These are phyloP conservation scores for Hyposoter didymator DNA, from an alignment of 2,888 invertebrate genomes.

Conservation along the genomic window DNA sequence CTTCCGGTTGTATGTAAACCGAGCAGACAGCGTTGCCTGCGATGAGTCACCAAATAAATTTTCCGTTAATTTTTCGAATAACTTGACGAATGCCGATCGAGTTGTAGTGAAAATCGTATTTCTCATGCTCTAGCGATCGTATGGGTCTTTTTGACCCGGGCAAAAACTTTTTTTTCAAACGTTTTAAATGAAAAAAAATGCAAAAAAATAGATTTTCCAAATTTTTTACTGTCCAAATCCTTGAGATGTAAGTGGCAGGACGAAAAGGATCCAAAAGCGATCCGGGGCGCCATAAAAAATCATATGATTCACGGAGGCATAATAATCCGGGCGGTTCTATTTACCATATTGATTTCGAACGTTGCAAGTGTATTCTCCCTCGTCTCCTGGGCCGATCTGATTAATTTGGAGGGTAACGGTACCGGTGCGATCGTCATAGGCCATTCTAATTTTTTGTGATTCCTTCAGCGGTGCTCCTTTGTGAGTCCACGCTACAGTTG, in stretches of 20 bases:
- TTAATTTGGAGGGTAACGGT: slow-evolving; percentile 96
- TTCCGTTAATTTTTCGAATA: neutral
- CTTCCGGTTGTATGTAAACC: slow-evolving; percentile 96
- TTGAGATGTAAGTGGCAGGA: too few relatives aligned
- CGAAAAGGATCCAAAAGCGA: too few relatives aligned
- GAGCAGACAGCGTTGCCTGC: slow-evolving; percentile 96
- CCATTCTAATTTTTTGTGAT: slow-evolving; percentile 95
- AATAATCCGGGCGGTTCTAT: too few relatives aligned
- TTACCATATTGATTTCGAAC: slow-evolving; percentile 95
- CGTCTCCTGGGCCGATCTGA: slow-evolving; percentile 97
- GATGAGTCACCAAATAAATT: neutral
- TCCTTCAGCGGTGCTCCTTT: slow-evolving; percentile 93
- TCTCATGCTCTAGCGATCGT: too few relatives aligned
- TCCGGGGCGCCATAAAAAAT: too few relatives aligned
- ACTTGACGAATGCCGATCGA: neutral
- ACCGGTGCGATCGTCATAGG: slow-evolving; percentile 96
- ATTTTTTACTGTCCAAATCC: too few relatives aligned
- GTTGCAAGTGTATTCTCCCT: slow-evolving; percentile 98
- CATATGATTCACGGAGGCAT: too few relatives aligned
- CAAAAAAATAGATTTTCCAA: too few relatives aligned
- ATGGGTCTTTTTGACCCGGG: too few relatives aligned
- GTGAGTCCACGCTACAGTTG: slow-evolving; percentile 95
- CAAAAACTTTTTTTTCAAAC: too few relatives aligned
- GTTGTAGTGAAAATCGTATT: too few relatives aligned
- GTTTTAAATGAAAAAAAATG: neutral